Base-by-base conservation (phyloP, 2,888 invertebrate genomes). In the Bimastos eiseni region DNA sequence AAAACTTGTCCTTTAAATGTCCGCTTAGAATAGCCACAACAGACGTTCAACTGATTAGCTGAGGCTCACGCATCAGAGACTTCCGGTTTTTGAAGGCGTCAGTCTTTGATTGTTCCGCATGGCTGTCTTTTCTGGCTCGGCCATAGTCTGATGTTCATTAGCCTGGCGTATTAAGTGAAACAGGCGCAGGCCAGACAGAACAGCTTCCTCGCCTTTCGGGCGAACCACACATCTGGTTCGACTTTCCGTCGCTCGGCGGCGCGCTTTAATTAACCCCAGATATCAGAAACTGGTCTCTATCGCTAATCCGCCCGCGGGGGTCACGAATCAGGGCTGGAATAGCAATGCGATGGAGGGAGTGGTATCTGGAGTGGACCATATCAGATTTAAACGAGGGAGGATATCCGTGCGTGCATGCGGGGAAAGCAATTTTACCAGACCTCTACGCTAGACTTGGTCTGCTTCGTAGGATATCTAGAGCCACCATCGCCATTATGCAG, bases 41-140 rank as follows among this genome's bases (percentile, higher is more conserved):
- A 70, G 70, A 70, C 70, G 70, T 70, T 70, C 70, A 70, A n/a
- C 70, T 70, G 70, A 70, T 70, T 70, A 70, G 70, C 70, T 13
- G 70, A n/a, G n/a, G 70, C 70, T 70, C 70, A 70, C 70, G 70
- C 70, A n/a, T 70, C 70, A 70, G 70, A 70, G 70, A 70, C 70
- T 70, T 70, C 70, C 70, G 70, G 70, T 70, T 70, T 49, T 5
- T 70, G 70, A n/a, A 30, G 70, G 70, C 30, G 6, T 13, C n/a
- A n/a, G 70, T 70, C 70, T 70, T 70, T 70, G 70, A 70, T 70
- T 70, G 70, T 70, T 70, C 70, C n/a, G 70, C 70, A 70, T 70
- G 70, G 70, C 70, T 70, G 70, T 70, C 70, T 70, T 70, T 70
- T 70, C 70, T 70, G 70, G 70, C 70, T 70, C 70, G 70, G 70